These are phyloP conservation scores for Drosophila trapezifrons DNA, from an alignment of 1,140 invertebrate species.

Conservation along the genomic window DNA sequence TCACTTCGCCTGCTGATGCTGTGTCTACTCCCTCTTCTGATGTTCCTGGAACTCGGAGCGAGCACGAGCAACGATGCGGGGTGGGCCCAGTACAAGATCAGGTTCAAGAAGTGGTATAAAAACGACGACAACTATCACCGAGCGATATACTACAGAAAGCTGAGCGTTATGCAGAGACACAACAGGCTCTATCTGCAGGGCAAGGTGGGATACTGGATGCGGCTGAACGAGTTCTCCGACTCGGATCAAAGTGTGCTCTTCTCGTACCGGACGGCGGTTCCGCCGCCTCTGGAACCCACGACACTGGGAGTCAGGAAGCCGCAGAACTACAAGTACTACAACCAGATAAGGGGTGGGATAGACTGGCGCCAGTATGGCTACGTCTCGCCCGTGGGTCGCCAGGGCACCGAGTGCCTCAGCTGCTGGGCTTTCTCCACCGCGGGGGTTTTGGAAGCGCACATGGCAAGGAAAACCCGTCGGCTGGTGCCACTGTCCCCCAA, in stretches of 20 bases:
- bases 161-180: not conserved
- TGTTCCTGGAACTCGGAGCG: not conserved
- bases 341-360: not conserved
- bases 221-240: slow-evolving; percentile 36
- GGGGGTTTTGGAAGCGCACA: slow-evolving; percentile 91
- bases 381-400: slow-evolving; percentile 85
- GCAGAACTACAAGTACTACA: slow-evolving; percentile 11
- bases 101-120: slow-evolving; percentile 1
- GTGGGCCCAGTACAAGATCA: slow-evolving; percentile 17
- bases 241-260: slow-evolving; percentile 3
- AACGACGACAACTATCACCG: not conserved
- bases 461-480: slow-evolving; percentile 86
- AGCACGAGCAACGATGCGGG: not conserved
- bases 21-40: not conserved
- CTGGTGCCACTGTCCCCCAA: slow-evolving; percentile 94
- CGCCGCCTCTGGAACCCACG: not conserved
- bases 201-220: slow-evolving; percentile 2
- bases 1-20: not conserved
- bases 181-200: slow-evolving; percentile 8
- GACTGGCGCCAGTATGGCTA: slow-evolving; percentile 24
- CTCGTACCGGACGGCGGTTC: not conserved
- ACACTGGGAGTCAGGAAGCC: not conserved
- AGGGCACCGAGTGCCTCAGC: slow-evolving; percentile 91
- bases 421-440: slow-evolving; percentile 97
- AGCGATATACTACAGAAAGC: slow-evolving; percentile 1